Conservation (phyloP, 1,140 invertebrate genomes). For the Idris sp. region DNA sequence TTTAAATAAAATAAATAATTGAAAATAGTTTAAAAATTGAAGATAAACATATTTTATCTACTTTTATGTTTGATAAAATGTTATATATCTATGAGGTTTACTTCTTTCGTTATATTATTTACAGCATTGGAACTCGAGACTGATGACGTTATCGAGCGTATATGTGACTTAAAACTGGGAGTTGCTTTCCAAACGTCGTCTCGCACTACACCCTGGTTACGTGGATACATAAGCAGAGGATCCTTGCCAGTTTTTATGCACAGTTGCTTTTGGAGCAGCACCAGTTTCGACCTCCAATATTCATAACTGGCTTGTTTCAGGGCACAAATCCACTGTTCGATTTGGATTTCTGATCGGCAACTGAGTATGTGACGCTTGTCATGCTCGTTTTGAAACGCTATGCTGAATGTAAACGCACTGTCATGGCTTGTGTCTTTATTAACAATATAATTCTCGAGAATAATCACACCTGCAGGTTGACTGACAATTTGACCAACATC, state of each 20-base stretch:
- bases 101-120: conserved; percentile 66
- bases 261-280: conserved; percentile 80
- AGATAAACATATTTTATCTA: background rate
- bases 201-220: conserved; percentile 80
- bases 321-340: conserved; percentile 81
- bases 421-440: conserved; percentile 81
- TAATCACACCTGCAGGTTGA: conserved; percentile 83
- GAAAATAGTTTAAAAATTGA: background rate
- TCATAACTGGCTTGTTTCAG: conserved; percentile 82
- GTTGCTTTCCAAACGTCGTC: conserved; percentile 71
- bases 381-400: conserved; percentile 82
- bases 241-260: conserved; percentile 81
- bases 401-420: conserved; percentile 83
- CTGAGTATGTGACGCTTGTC: conserved; percentile 83
- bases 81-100: conserved; percentile 71
- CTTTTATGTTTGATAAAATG: background rate
- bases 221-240: conserved; percentile 81
- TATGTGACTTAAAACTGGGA: conserved; percentile 73
- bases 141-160: conserved; percentile 66
- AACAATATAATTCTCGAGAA: conserved; percentile 83
- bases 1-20: too few species aligned
- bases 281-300: conserved; percentile 80
- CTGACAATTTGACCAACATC: conserved; percentile 83
- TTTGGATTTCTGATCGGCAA: conserved; percentile 81
- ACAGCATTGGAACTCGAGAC: conserved; percentile 61